These are phyloP conservation scores for Lithophane socia DNA, from an alignment of 2,888 invertebrate species.

Conservation along the genomic window DNA sequence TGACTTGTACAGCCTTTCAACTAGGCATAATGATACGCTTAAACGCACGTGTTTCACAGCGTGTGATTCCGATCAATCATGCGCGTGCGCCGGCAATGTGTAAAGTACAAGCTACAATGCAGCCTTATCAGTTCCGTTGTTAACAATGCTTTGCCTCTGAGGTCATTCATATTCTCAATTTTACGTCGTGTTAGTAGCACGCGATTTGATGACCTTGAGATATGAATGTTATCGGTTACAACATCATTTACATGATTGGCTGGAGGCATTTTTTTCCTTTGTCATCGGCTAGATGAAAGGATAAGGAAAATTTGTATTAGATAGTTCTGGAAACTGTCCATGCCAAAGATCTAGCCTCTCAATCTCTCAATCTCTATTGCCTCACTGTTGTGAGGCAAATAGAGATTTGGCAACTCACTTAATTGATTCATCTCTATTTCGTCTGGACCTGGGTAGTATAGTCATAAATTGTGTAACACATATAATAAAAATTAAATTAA, in stretches of 20 bases:
- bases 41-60: conserved; percentile 54
- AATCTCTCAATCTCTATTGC: too few species aligned
- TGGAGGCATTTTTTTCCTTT: conserved; percentile 8
- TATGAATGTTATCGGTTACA: conserved; percentile 51
- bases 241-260: conserved; percentile 34
- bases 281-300: conserved; percentile 8
- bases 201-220: conserved; percentile 50
- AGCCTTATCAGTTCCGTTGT: conserved; percentile 49
- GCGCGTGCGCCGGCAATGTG: conserved; percentile 47
- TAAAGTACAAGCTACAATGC: conserved; percentile 38
- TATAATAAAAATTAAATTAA: too few species aligned
- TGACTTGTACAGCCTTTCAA: conserved; percentile 25
- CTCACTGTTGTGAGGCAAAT: background rate
- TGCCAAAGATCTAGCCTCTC: background rate
- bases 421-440: background rate
- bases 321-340: conserved; percentile 1
- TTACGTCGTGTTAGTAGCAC: conserved; percentile 47
- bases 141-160: conserved; percentile 52
- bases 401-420: background rate
- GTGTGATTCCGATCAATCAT: conserved; percentile 59
- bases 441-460: background rate
- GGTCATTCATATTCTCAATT: conserved; percentile 55
- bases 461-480: background rate
- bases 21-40: conserved; percentile 7
- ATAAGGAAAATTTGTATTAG: conserved; percentile 11